Evolutionary conservation across 2,113 vertebrate species (phyloP), one percentile per base, ranked within the genome.

Genomic region (Microtus ochrogaster): DNA sequence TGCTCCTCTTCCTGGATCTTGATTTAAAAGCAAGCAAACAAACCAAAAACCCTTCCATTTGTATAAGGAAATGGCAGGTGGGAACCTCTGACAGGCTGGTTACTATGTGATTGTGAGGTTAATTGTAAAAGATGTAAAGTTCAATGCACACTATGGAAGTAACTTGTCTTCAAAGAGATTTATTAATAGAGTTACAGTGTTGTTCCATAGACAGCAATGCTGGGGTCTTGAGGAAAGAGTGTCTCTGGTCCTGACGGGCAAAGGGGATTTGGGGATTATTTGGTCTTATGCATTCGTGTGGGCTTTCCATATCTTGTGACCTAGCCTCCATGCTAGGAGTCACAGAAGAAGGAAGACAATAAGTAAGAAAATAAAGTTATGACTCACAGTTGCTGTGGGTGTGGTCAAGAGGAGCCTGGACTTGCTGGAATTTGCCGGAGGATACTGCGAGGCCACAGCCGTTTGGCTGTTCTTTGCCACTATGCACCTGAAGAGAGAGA

Each of bases 341-440:
- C 81, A 39, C 0, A 58, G 13, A 58, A 21, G 55, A 58, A 58
- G 55, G 39, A 28, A 65, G n/a, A 8, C 5, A 33, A 0, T 30
- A 63, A 24, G 7, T 8, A 44, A 83, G n/a, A 63, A 83, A 16
- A 44, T 28, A 83, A 83, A 65, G n/a, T 41, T 44, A 5, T 30
- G 14, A 30, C 28, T 61, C 58, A 65, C 8, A 22, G 21, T 84
- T 65, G 39, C 82, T 39, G 4, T 44, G 3, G 28, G 0, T 84
- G 21, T 84, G 61, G 61, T 21, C 7, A 65, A 84, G 16, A 44
- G 82, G 39, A 44, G 14, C 61, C 61, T 63, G n/a, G 81, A 30
- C 58, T 44, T 84, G 26, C 24, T 44, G 0, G 0, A 44, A 30
- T 44, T 14, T 44, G 28, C 7, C 0, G 2, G 82, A 6, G 8